Evolutionary conservation across 1,140 invertebrate species (phyloP), one percentile per base, ranked within the genome.

Genomic region (Gonatopus flavifemur): DNA sequence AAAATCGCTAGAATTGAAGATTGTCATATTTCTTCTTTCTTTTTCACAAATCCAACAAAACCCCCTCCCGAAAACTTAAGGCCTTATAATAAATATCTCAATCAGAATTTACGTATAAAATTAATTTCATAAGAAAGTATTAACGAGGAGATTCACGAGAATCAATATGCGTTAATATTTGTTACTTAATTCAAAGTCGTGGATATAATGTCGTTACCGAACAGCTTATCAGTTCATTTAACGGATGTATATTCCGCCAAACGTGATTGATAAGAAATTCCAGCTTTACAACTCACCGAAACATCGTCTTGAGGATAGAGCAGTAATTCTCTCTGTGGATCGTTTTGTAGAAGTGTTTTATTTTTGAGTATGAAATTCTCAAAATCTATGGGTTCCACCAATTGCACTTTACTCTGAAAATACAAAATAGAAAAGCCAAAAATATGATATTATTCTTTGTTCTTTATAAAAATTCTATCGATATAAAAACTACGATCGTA

Each of bases 271-370:
- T 55, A 61, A 49, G 44, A 36, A 46, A 3, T 24, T 21, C 1
- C 9, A 12, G 50, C 12, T 35, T 12, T 22, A 16, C 30, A 55
- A 86, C 88, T 88, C 81, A 94, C 91, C 32, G 88, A 88, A 62
- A 96, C 86, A 84, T 96, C 94, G 81, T 97, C 93, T 40, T 86
- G 79, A 16, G 94, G 93, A 80, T 94, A 96, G 15, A 94, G 79
- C 21, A 96, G 77, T 57, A 96, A 82, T 67, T 96, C 93, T 65
- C 92, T 74, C 53, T 95, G 88, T 21, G 93, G 89, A 81, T 96
- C 93, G 88, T 96, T 96, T 77, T 95, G 86, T 55, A 96, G 79
- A 32, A 94, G 76, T 35, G 91, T 93, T 83, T 92, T 92, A 77
- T 95, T 93, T 78, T 94, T 93, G 49, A 86, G 77, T 56, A 94